Evolutionary conservation across 1,140 invertebrate species (phyloP).

Genomic region (Drosophila lini): DNA sequence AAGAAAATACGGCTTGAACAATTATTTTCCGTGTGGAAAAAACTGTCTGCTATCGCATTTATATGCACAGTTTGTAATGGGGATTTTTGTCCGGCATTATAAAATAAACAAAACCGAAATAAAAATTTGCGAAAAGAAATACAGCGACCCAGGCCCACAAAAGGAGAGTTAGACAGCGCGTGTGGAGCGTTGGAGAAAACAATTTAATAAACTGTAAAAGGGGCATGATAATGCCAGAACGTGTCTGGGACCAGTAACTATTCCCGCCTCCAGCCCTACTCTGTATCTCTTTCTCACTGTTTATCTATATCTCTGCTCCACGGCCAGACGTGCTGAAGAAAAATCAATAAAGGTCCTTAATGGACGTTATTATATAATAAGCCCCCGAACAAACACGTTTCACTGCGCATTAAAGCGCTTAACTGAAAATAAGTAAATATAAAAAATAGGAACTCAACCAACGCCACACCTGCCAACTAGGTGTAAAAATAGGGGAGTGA

Average conservation of each 20-base stretch:
- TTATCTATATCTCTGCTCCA: constrained; percentile 13
- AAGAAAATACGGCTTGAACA: not conserved
- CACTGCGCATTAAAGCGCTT: constrained; percentile 67
- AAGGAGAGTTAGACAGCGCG: constrained; percentile 19
- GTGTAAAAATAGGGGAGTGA: constrained; percentile 39
- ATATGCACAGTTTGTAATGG: constrained; percentile 73
- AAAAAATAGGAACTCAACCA: constrained; percentile 19
- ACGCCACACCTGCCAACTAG: constrained; percentile 32
- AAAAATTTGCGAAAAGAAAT: constrained; percentile 52
- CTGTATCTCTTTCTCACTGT: constrained; percentile 10
- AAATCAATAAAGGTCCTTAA: constrained; percentile 80
- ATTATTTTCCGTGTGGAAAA: constrained; percentile 1
- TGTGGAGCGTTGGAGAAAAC: constrained; percentile 39
- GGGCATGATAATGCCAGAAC: constrained; percentile 75
- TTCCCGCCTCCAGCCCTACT: constrained; percentile 26
- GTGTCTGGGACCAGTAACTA: constrained; percentile 67
- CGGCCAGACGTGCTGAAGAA: constrained; percentile 66
- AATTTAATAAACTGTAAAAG: constrained; percentile 83
- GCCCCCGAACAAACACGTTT: constrained; percentile 70
- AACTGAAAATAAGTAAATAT: constrained; percentile 63
- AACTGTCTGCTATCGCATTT: constrained; percentile 48
- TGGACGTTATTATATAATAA: constrained; percentile 82
- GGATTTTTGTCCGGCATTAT: constrained; percentile 52
- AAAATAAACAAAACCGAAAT: constrained; percentile 62
- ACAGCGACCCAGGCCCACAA: not conserved